A percentile compares a stretch with the other conserved stretches of the same genome.
phyloP scores from a whole-genome alignment of 2,888 invertebrate species.

The Parascotia fuliginaria region DNA sequence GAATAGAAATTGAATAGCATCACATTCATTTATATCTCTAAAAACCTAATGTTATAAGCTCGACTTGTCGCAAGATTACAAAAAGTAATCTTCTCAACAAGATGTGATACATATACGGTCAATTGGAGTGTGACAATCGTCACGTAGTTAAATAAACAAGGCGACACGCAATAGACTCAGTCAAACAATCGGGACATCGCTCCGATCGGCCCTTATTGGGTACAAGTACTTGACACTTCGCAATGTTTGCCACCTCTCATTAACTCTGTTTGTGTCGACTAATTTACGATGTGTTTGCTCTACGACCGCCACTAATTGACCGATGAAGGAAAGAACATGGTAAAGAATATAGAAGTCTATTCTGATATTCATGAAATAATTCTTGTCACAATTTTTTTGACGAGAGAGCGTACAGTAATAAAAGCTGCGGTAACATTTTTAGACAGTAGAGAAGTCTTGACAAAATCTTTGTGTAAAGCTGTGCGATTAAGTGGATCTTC shows the following conservation, averaged over 20 bases:
- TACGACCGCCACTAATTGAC: slow-evolving; percentile 71
- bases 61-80: background rate
- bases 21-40: background rate
- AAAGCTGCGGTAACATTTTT: background rate
- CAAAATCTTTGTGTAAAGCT: background rate
- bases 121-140: slow-evolving; percentile 14
- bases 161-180: slow-evolving; percentile 55
- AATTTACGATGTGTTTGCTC: slow-evolving; percentile 82
- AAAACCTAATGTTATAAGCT: background rate
- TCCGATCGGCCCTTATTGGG: slow-evolving; percentile 72
- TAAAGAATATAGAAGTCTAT: slow-evolving; percentile 24
- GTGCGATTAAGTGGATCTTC: background rate
- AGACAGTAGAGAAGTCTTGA: background rate
- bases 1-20: slow-evolving; percentile 4
- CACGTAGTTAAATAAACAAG: slow-evolving; percentile 61
- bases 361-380: slow-evolving; percentile 9
- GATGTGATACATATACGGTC: background rate
- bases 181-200: slow-evolving; percentile 74
- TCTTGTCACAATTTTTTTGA: background rate
- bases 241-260: slow-evolving; percentile 77
- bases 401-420: background rate
- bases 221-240: slow-evolving; percentile 75
- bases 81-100: background rate
- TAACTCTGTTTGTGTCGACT: slow-evolving; percentile 77
- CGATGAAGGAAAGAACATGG: slow-evolving; percentile 52